phyloP scores from a whole-genome alignment of 2,113 vertebrate species.

The Muntiacus reevesi region DNA sequence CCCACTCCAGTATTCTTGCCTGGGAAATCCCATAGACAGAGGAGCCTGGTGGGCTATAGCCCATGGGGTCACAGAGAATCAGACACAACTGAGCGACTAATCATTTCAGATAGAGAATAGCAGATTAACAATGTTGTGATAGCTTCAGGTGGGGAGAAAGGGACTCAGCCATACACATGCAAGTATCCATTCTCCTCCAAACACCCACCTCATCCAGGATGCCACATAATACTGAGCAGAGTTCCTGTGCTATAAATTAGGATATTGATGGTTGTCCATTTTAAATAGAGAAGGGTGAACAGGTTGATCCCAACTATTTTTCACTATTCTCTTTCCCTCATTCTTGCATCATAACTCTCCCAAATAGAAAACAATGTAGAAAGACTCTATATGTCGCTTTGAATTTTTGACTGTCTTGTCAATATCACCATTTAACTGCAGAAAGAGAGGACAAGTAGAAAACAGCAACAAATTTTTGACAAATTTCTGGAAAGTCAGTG shows the following conservation, averaged over 20 bases:
- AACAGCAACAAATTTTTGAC: neutral
- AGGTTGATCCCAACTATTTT: neutral
- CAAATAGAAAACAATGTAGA: neutral
- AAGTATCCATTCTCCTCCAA: neutral
- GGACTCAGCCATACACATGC: neutral
- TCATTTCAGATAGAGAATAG: neutral
- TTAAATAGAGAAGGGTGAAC: neutral
- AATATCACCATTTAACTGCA: neutral
- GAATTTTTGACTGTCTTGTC: neutral
- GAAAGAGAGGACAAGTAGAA: neutral
- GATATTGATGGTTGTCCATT: neutral
- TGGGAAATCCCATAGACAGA: neutral
- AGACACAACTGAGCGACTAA: neutral
- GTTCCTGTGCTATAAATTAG: neutral
- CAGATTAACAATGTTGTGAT: neutral
- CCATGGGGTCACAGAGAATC: neutral
- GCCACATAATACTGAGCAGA: neutral
- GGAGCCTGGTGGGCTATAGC: neutral
- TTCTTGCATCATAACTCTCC: neutral
- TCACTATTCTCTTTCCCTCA: neutral
- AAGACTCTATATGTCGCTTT: neutral
- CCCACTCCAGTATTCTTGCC: neutral
- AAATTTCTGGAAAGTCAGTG: neutral
- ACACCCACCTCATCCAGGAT: neutral
- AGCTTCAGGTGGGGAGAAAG: neutral